Base-by-base conservation (phyloP, 2,797 vertebrate species). In the Apodemus agrarius region DNA sequence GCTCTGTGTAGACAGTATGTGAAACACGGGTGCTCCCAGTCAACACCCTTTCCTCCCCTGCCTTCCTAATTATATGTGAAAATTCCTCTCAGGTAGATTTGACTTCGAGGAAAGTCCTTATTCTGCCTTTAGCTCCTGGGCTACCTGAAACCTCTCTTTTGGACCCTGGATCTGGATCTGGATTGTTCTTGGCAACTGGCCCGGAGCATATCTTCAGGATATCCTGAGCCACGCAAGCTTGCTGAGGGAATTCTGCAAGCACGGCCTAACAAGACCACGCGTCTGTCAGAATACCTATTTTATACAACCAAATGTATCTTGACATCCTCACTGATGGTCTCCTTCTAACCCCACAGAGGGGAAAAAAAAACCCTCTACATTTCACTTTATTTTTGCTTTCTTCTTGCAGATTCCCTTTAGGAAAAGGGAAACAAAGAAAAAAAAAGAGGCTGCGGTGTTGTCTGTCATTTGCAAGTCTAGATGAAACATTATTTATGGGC, bases 401-500 rank as follows among this genome's bases (percentile, higher is more conserved):
- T 96, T 89, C 65, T 76, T 96, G 84, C 34, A 49, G 92, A 88
- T 89, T 97, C 54, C 26, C 92, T 95, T 87, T 57, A 79, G 72
- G 34, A 31, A 52, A 67, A 46, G 34, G 49, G 72, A 65, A 49
- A 54, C 37, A 21, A 13, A 26, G 31, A 13, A 24, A 14, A 11
- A 16, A 65, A 94, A 90, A 96, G 54, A 96, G 85, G 57, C 85
- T 52, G 40, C 43, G 43, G 92, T 80, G 46, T 85, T 96, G 91
- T 75, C 80, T 94, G 89, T 96, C 91, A 96, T 98, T 97, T 97
- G 92, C 89, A 97, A 97, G 95, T 96, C 89, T 95, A 93, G 95
- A 96, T 96, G 97, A 96, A 97, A 97, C 89, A 95, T 95, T 98
- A 96, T 96, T 97, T 98, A 97, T 93, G 95, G 89, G 88, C 90